These are phyloP conservation scores for Dicrostonyx torquatus DNA, from an alignment of 2,797 vertebrate species.

Conservation along the genomic window DNA sequence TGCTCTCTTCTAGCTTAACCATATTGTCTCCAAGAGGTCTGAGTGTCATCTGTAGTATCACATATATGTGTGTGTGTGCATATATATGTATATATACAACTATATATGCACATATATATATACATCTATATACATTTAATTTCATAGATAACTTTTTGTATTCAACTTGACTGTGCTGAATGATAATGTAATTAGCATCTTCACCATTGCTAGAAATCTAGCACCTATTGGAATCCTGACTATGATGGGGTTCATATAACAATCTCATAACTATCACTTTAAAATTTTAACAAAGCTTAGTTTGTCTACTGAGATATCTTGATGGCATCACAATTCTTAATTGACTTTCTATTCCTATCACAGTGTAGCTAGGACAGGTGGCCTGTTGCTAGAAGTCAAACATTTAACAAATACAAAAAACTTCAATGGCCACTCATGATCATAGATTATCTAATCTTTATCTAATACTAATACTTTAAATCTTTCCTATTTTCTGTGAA, in stretches of 20 bases:
- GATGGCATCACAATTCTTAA: background rate
- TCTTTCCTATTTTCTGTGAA: constrained; percentile 15
- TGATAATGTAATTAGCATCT: background rate
- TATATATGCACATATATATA: no score
- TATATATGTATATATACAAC: background rate
- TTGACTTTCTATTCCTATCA: background rate
- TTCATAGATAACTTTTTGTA: background rate
- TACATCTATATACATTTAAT: no score
- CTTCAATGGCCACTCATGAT: background rate
- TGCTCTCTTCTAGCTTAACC: background rate
- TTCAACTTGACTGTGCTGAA: background rate
- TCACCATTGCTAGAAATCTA: background rate
- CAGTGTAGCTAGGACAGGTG: background rate
- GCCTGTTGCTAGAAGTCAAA: background rate
- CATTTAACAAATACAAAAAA: background rate
- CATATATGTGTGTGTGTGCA: no score
- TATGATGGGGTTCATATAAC: background rate
- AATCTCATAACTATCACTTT: background rate
- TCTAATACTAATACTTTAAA: background rate
- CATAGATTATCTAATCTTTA: background rate
- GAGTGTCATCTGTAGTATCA: background rate
- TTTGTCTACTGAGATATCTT: background rate
- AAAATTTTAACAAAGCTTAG: background rate
- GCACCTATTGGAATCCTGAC: background rate
- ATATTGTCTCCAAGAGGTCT: background rate